Evolutionary conservation across 2,888 invertebrate genomes (phyloP), one percentile per base, ranked within the genome.

Genomic region (Microctonus brassicae): DNA sequence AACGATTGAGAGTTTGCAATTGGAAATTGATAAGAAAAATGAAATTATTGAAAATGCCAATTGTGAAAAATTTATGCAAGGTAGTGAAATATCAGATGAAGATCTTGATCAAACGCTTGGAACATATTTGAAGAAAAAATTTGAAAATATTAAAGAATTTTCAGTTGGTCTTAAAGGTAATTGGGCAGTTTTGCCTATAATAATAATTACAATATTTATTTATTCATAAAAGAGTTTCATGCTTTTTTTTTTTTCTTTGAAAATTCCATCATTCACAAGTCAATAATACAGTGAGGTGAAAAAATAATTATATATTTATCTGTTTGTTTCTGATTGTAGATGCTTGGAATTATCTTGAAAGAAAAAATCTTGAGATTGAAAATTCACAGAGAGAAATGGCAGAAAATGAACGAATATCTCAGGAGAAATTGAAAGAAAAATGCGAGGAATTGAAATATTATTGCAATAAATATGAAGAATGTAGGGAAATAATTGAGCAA

Each of bases 101-200:
- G 47, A 55, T 42, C 53, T 62, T 13, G 72, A 72, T 29, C 55
- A 33, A 22, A 62, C 58, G 1, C 36, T 72, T 26, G 60, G 62
- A 1, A 24, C 5, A 6, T 63, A 63, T 52, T 36, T 72, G 11
- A 57, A 57, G 13, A 29, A 57, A 57, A 67, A 67, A 5, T 26
- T 39, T 3, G 62, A 24, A 24, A 57, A 72, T 57, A 33, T 72
- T 6, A 22, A 47, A 9, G 62, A 67, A 13, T 58, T 72, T 2
- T 67, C 57, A 7, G 42, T 20, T 58, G 26, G 53, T 10, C 61
- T 72, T 10, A 33, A 72, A 26, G 42, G 72, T 72, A 72, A 66
- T 11, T 9, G 11, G n/a, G 7, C 9, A 34, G 22, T 42, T 47
- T 7, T 47, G 24, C 13, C 13, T 17, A 33, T 29, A 2, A 34